Conservation (phyloP, 1,140 invertebrate species). For the Philotrypesis tridentata region DNA sequence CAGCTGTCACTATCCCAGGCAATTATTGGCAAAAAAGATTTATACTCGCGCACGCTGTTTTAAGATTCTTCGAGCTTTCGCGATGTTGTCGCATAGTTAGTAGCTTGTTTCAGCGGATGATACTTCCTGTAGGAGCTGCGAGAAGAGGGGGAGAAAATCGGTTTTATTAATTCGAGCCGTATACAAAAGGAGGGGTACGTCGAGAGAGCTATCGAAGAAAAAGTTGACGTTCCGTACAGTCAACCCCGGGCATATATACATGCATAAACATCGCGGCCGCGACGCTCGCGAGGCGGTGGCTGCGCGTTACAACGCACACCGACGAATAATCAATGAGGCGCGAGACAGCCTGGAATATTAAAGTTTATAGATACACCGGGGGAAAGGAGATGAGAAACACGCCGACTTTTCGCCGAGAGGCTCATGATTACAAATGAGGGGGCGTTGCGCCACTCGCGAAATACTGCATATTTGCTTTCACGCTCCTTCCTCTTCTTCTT, state of each 20-base stretch:
- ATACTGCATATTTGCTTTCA: constrained; percentile 21
- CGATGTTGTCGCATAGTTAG: too few relatives aligned
- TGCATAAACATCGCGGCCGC: neutral
- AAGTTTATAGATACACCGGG: constrained; percentile 9
- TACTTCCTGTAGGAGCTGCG: too few relatives aligned
- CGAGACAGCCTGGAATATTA: neutral
- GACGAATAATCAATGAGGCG: constrained; percentile 1
- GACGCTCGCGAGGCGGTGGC: neutral
- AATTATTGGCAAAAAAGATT: too few relatives aligned
- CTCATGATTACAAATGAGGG: constrained; percentile 37
- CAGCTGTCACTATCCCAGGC: too few relatives aligned
- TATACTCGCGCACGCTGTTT: too few relatives aligned
- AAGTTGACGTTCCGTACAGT: neutral
- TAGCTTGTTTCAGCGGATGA: too few relatives aligned
- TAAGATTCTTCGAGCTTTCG: too few relatives aligned
- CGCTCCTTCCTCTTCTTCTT: constrained; percentile 10
- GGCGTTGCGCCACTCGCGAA: neutral
- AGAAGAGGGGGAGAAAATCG: too few relatives aligned
- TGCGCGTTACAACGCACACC: neutral
- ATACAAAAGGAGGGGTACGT: too few relatives aligned
- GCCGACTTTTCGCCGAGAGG: neutral
- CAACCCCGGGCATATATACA: neutral
- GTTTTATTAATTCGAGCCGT: too few relatives aligned
- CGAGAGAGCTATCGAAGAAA: too few relatives aligned
- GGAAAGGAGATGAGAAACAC: neutral